phyloP scores from a whole-genome alignment of 2,888 invertebrate genomes.

The Endotricha flammealis region DNA sequence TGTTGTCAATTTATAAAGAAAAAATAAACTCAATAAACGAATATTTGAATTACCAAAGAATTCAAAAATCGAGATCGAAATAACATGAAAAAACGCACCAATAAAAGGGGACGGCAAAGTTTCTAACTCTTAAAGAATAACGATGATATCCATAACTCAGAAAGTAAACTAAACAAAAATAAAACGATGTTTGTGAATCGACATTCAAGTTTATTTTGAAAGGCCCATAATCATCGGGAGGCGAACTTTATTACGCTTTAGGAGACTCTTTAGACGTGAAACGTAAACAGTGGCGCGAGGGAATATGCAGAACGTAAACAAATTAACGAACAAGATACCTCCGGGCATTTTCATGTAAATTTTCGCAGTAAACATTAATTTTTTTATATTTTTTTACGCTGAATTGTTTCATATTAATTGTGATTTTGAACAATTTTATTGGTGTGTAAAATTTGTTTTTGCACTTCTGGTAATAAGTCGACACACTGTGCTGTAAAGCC shows the following conservation, averaged over 20 bases:
- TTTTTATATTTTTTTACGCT: constrained; percentile 37
- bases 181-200: constrained; percentile 52
- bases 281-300: constrained; percentile 51
- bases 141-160: constrained; percentile 56
- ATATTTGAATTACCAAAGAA: no score
- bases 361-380: constrained; percentile 40
- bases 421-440: constrained; percentile 4
- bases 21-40: no score
- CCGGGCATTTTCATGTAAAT: constrained; percentile 39
- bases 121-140: constrained; percentile 50
- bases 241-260: constrained; percentile 59
- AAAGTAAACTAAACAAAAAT: constrained; percentile 59
- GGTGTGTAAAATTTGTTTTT: not conserved
- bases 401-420: constrained; percentile 33
- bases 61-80: constrained; percentile 1
- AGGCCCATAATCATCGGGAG: constrained; percentile 63
- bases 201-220: constrained; percentile 64
- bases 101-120: constrained; percentile 43
- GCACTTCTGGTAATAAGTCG: constrained; percentile 2
- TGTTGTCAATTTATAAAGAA: no score
- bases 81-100: constrained; percentile 33
- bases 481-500: no score
- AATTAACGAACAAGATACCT: constrained; percentile 53
- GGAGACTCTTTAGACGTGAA: constrained; percentile 48
- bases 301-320: constrained; percentile 62